Base-by-base conservation (phyloP, 2,797 vertebrate genomes). In the Pterois miles region DNA sequence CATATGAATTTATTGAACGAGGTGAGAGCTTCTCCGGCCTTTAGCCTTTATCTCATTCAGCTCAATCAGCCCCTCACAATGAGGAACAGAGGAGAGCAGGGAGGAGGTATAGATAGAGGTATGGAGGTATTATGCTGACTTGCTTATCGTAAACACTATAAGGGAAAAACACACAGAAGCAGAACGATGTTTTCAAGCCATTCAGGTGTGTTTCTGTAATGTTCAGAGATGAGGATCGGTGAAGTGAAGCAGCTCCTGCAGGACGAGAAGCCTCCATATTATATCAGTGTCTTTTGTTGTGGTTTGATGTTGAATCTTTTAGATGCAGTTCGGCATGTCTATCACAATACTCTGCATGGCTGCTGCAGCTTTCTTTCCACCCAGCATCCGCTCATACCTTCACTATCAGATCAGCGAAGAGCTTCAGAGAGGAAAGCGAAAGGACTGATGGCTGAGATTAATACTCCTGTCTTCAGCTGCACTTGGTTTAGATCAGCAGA, bases 41-140 rank as follows among this genome's bases (percentile, higher is more conserved):
- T 72, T 64, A 70, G 58, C 58, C 65, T 81, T 57, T 60, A 33
- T 75, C 31, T 84, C 64, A 71, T 70, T 75, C 40, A 22, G 18
- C 31, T 31, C 23, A 63, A 46, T 23, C 38, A 16, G 27, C 4
- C 16, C 1, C 25, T 27, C 12, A 10, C 18, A 46, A 38, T 65
- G 36, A 54, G 10, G 5, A 4, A 2, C 2, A 3, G 8, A n/a
- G 29, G 22, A 20, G 56, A 54, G 29, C 2, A 40, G 4, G n/a
- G n/a, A n/a, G n/a, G n/a, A n/a, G n/a, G n/a, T n/a, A n/a, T n/a
- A n/a, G n/a, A n/a, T n/a, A 52, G 0, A 75, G 13, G 33, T 14
- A 22, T 23, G 22, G 12, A 38, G 43, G 4, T 6, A 67, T 59
- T 50, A 31, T 31, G 57, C 59, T 34, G n/a, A 62, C 4, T 12